These are phyloP conservation scores for Cydia fagiglandana DNA, from an alignment of 1,140 invertebrate species.

Conservation along the genomic window DNA sequence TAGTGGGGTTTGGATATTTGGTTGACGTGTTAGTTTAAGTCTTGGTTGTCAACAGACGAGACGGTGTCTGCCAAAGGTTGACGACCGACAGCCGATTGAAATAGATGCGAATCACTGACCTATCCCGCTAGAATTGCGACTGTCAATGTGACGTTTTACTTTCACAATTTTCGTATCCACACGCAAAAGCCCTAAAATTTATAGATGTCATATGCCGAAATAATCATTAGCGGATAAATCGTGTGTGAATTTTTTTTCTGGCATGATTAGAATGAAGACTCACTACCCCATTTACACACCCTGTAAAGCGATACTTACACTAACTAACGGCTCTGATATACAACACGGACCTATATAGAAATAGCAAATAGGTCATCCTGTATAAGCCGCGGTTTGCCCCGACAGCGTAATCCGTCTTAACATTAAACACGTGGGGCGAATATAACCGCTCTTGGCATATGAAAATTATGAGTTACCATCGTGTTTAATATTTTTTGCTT, in stretches of 20 bases:
- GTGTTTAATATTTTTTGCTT: neutral
- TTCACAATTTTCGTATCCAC: neutral
- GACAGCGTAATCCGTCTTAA: constrained; percentile 4
- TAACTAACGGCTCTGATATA: neutral
- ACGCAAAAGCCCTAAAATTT: too few species aligned
- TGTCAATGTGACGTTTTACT: neutral
- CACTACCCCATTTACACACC: too few species aligned
- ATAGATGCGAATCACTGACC: neutral
- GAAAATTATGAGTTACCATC: neutral
- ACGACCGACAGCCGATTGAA: neutral
- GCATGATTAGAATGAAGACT: too few species aligned
- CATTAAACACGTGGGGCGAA: constrained; percentile 9
- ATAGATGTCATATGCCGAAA: too few species aligned
- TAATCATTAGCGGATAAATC: too few species aligned
- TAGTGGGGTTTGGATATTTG: neutral
- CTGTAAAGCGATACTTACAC: neutral
- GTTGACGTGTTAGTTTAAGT: neutral
- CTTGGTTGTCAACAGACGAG: constrained; percentile 5
- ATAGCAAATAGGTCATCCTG: neutral
- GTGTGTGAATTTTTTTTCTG: too few species aligned
- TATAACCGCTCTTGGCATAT: neutral
- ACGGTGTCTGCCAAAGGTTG: neutral
- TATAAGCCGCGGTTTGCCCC: neutral
- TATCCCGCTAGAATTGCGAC: neutral
- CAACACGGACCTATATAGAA: neutral